These are phyloP conservation scores for Ectobius pallidus DNA, from an alignment of 2,888 invertebrate species.

Conservation along the genomic window DNA sequence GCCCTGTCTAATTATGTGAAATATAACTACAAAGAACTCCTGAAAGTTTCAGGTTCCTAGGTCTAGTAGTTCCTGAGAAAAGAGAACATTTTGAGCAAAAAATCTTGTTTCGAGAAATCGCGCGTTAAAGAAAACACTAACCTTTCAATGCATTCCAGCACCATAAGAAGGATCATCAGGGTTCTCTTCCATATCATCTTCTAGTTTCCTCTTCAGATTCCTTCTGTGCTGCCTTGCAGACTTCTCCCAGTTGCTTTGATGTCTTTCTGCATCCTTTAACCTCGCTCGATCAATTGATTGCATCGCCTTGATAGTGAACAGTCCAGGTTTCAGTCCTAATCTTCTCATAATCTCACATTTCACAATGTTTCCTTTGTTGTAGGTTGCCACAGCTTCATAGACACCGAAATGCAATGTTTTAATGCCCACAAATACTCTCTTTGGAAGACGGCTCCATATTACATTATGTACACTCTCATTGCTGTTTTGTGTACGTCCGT, in stretches of 20 bases:
- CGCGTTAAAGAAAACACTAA: neutral
- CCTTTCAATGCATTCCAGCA: neutral
- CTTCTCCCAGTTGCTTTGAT: neutral
- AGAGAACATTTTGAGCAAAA: neutral
- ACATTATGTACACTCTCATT: slow-evolving; percentile 13
- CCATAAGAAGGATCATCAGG: too few relatives aligned
- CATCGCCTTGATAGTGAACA: neutral
- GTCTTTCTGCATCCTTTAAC: neutral
- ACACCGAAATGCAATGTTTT: neutral
- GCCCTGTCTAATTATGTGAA: neutral
- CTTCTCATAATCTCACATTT: neutral
- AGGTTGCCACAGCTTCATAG: slow-evolving; percentile 5
- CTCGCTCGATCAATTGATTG: neutral
- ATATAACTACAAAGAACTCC: neutral
- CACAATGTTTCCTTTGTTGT: too few relatives aligned
- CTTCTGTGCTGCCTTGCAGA: neutral
- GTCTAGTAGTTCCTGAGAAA: neutral
- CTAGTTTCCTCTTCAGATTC: neutral
- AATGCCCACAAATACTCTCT: neutral
- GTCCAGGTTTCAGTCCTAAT: neutral
- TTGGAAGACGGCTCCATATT: neutral
- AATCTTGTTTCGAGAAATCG: neutral
- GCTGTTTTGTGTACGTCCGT: too few relatives aligned
- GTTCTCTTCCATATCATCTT: neutral
- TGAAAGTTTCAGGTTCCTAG: neutral